phyloP scores from a whole-genome alignment of 2,113 vertebrate genomes.

The Misgurnus anguillicaudatus region DNA sequence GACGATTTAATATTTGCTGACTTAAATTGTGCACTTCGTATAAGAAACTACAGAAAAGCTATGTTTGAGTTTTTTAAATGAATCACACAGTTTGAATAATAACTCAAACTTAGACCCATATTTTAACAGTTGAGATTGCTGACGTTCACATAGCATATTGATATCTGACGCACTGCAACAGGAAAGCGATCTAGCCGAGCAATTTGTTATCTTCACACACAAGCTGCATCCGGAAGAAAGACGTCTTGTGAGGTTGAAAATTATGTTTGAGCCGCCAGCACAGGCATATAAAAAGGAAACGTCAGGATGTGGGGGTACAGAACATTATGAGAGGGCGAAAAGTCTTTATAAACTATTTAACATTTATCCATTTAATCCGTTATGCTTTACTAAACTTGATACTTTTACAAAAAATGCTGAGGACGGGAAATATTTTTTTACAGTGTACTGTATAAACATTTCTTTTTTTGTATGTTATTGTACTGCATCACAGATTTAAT shows the following conservation, averaged over 20 bases:
- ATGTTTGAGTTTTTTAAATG: too few relatives aligned
- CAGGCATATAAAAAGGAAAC: conserved; percentile 3
- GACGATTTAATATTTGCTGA: neutral
- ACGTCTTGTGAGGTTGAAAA: neutral
- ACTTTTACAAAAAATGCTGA: too few relatives aligned
- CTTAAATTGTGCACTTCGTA: neutral
- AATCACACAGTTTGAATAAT: neutral
- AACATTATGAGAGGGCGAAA: conserved; percentile 9
- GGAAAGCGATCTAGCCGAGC: neutral
- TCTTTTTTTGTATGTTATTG: too few relatives aligned
- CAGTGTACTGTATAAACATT: too few relatives aligned
- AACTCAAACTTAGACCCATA: neutral
- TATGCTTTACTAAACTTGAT: neutral
- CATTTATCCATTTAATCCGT: conserved; percentile 5
- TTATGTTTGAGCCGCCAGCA: neutral
- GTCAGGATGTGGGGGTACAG: neutral
- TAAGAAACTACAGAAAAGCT: too few relatives aligned
- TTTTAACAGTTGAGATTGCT: conserved; percentile 1
- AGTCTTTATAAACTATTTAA: neutral
- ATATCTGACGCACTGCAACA: conserved; percentile 11
- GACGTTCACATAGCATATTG: conserved; percentile 10
- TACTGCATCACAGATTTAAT: too few relatives aligned
- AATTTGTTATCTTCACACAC: conserved; percentile 12
- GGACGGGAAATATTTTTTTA: too few relatives aligned
- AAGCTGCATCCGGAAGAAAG: conserved; percentile 17